Conservation (phyloP, 1,140 invertebrate genomes). For the Orchesella cincta region DNA sequence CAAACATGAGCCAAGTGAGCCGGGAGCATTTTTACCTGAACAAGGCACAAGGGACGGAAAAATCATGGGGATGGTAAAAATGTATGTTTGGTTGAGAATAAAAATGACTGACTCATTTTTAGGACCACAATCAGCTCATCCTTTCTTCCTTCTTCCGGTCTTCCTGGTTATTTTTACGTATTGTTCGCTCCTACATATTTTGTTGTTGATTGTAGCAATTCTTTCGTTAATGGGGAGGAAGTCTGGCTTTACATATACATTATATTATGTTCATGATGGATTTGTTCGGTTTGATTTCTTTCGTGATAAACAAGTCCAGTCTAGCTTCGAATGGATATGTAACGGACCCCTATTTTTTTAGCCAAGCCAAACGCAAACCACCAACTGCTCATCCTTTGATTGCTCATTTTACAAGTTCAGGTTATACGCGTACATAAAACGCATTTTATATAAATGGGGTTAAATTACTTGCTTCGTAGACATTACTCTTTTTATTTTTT, state of each 20-base stretch:
- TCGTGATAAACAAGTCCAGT: background rate
- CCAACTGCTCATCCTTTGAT: slow-evolving; percentile 21
- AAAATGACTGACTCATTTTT: slow-evolving; percentile 28
- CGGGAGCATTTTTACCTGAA: no score
- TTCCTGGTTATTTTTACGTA: slow-evolving; percentile 5
- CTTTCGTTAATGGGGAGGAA: background rate
- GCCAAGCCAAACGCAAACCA: no score
- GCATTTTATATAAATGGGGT: background rate
- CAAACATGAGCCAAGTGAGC: no score
- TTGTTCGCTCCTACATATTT: background rate
- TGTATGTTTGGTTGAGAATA: background rate
- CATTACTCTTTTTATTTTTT: no score
- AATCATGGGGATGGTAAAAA: background rate
- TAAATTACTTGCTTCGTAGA: background rate
- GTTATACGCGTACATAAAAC: background rate
- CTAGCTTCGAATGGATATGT: background rate
- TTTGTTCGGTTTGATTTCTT: background rate
- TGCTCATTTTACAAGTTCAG: background rate
- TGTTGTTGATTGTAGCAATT: background rate
- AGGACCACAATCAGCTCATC: slow-evolving; percentile 20
- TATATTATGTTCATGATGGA: no score
- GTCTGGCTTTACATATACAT: no score
- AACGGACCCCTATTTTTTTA: background rate
- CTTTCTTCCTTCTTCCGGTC: slow-evolving; percentile 26
- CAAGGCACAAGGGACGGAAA: no score